Conservation (phyloP, 2,113 vertebrate species). For the Rattus rattus region DNA sequence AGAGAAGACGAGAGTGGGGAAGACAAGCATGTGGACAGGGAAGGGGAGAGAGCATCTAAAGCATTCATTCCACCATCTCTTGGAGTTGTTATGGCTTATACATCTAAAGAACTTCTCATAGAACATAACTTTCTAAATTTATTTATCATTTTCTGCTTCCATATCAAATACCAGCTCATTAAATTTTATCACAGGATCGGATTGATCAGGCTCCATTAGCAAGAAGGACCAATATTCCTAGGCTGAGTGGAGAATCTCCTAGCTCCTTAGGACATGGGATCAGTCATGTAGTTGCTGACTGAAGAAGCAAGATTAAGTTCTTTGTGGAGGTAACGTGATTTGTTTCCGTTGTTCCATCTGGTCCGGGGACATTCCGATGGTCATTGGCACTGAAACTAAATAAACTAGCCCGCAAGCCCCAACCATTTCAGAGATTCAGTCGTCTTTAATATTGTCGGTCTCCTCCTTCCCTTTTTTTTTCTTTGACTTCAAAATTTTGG, state of each 20-base stretch:
- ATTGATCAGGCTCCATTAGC: not conserved
- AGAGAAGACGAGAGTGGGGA: not conserved
- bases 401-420: not conserved
- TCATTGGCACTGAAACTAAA: not conserved
- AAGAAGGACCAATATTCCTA: not conserved
- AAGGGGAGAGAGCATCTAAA: not conserved
- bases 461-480: not conserved
- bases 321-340: not conserved
- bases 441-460: not conserved
- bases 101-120: not conserved
- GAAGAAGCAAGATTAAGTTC: slow-evolving; percentile 6
- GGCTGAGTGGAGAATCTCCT: not conserved
- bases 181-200: not conserved
- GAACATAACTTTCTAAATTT: not conserved
- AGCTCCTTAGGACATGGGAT: not conserved
- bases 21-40: not conserved
- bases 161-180: not conserved
- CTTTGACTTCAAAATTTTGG: not conserved
- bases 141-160: not conserved
- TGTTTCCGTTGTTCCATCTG: not conserved
- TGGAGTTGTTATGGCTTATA: not conserved
- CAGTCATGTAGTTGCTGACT: not conserved
- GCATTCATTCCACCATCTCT: not conserved
- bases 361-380: not conserved
- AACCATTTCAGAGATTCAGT: not conserved